These are phyloP conservation scores for Tylochromis polylepis DNA, from an alignment of 2,113 vertebrate genomes.

Conservation along the genomic window DNA sequence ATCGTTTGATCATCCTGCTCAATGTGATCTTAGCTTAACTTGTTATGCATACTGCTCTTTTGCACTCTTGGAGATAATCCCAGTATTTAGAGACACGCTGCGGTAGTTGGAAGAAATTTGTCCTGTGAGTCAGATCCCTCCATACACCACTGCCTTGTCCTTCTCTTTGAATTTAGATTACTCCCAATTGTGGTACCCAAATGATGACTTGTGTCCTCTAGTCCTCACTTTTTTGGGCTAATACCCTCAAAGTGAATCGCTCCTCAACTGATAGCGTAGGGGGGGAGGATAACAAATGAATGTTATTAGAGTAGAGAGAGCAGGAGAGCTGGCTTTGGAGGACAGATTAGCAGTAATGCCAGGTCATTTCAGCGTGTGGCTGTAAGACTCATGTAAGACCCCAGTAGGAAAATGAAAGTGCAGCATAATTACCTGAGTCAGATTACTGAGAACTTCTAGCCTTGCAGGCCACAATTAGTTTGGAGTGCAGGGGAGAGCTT, in stretches of 20 bases:
- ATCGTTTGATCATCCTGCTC: not conserved
- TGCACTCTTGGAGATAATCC: not conserved
- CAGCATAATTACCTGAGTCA: constrained; percentile 53
- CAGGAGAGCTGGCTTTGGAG: constrained; percentile 40
- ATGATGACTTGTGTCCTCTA: constrained; percentile 39
- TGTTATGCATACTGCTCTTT: not conserved
- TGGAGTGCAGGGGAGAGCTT: not conserved
- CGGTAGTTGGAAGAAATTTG: not conserved
- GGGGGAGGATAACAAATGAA: constrained; percentile 55
- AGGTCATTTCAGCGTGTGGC: constrained; percentile 45
- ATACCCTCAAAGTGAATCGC: constrained; percentile 18
- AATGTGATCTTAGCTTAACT: not conserved
- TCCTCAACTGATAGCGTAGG: not conserved
- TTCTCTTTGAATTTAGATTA: constrained; percentile 31
- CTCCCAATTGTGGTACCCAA: constrained; percentile 3
- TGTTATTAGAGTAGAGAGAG: constrained; percentile 46
- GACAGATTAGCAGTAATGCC: constrained; percentile 58
- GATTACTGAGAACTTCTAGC: constrained; percentile 39
- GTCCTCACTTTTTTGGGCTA: constrained; percentile 19
- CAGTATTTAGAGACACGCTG: not conserved
- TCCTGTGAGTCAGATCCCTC: constrained; percentile 7
- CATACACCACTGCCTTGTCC: not conserved
- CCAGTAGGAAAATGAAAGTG: constrained; percentile 47
- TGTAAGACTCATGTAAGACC: constrained; percentile 30
- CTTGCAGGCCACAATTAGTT: constrained; percentile 40